These are phyloP conservation scores for Macrophya alboannulata DNA, from an alignment of 2,888 invertebrate species.

Conservation along the genomic window DNA sequence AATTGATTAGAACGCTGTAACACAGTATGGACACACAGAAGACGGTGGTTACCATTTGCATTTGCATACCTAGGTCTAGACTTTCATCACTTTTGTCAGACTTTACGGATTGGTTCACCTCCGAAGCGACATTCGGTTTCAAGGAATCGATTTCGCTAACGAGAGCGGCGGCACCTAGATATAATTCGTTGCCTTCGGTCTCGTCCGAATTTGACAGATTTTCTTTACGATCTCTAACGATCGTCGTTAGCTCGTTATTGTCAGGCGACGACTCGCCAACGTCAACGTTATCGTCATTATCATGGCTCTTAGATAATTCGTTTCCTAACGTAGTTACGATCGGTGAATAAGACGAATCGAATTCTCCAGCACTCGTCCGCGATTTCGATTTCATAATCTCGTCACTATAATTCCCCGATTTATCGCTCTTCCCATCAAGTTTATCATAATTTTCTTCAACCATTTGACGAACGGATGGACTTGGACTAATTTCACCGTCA, in stretches of 20 bases:
- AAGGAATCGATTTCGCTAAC: constrained; percentile 9
- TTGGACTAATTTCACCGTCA: constrained; percentile 4
- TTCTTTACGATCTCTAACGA: constrained; percentile 16
- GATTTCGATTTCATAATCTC: constrained; percentile 1
- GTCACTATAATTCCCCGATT: not conserved
- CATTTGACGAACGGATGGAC: not conserved
- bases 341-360: not conserved
- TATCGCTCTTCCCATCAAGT: not conserved
- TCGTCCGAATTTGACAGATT: constrained; percentile 25
- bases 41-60: constrained; percentile 80
- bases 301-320: constrained; percentile 7
- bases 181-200: constrained; percentile 6
- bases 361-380: not conserved
- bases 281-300: constrained; percentile 35
- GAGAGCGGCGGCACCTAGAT: constrained; percentile 26
- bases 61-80: constrained; percentile 75
- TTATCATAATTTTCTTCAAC: not conserved
- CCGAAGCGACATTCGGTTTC: constrained; percentile 48
- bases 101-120: constrained; percentile 49
- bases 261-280: constrained; percentile 38
- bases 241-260: constrained; percentile 18
- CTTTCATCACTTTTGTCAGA: constrained; percentile 52
- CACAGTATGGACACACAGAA: constrained; percentile 79
- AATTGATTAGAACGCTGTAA: constrained; percentile 79
- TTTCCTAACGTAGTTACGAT: constrained; percentile 4